Evolutionary conservation across 2,888 invertebrate species (phyloP).

Genomic region (Xanthia icteritia): DNA sequence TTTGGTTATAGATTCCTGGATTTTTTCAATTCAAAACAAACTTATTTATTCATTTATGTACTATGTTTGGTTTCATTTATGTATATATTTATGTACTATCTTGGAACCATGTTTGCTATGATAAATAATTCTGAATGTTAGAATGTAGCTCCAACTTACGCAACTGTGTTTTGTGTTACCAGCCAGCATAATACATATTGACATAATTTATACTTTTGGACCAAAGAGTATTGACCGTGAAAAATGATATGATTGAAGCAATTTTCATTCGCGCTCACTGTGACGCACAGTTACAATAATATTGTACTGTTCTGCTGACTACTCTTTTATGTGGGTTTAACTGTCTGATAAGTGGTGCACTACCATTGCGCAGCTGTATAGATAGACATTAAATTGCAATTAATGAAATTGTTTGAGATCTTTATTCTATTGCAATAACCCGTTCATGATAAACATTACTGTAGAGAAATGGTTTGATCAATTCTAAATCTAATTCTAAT

Average conservation of each 20-base stretch:
- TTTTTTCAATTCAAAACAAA: neutral
- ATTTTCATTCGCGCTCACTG: slow-evolving; percentile 72
- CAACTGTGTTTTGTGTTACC: slow-evolving; percentile 26
- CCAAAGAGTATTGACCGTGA: slow-evolving; percentile 67
- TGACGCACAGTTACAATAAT: slow-evolving; percentile 72
- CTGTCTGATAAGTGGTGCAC: slow-evolving; percentile 62
- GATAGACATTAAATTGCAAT: slow-evolving; percentile 49
- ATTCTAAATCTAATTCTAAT: too few relatives aligned
- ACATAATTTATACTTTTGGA: slow-evolving; percentile 50
- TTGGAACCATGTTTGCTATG: slow-evolving; percentile 11
- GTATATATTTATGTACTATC: neutral
- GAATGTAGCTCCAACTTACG: slow-evolving; percentile 22
- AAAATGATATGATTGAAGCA: slow-evolving; percentile 69
- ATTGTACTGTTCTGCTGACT: slow-evolving; percentile 69
- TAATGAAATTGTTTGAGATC: slow-evolving; percentile 42
- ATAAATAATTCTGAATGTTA: slow-evolving; percentile 33
- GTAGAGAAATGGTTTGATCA: neutral
- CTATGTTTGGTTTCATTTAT: too few relatives aligned
- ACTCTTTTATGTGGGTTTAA: slow-evolving; percentile 65
- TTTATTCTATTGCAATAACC: slow-evolving; percentile 20
- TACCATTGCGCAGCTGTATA: slow-evolving; percentile 40
- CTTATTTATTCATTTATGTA: neutral
- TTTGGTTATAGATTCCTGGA: neutral
- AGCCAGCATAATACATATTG: slow-evolving; percentile 46
- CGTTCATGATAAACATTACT: slow-evolving; percentile 7